Conservation (phyloP, 2,113 vertebrate species). For the Gymnogyps californianus region DNA sequence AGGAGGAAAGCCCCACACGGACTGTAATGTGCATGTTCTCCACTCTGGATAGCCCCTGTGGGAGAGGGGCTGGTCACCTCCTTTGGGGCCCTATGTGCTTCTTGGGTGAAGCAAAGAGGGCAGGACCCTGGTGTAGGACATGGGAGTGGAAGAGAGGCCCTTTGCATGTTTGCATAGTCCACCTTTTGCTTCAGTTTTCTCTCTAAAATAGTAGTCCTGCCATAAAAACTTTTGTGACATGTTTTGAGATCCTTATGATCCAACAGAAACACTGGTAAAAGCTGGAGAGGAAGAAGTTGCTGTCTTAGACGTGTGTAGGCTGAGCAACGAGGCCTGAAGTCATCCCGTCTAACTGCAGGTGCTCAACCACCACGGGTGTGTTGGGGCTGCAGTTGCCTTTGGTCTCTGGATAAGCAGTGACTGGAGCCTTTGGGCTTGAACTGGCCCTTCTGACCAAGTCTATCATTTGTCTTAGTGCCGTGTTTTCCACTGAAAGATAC, state of each 20-base stretch:
- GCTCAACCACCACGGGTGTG: background rate
- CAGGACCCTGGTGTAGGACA: background rate
- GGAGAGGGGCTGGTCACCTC: background rate
- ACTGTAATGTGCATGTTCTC: background rate
- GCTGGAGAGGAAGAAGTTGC: background rate
- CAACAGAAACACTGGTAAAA: background rate
- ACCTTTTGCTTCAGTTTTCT: background rate
- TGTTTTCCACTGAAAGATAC: background rate
- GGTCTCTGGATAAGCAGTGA: background rate
- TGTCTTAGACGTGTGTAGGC: fast-evolving
- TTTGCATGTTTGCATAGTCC: background rate
- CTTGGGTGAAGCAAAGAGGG: background rate
- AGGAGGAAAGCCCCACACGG: fast-evolving
- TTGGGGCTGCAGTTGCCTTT: background rate
- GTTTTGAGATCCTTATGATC: background rate
- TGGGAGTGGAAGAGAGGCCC: background rate
- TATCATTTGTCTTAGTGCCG: background rate
- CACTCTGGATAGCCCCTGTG: background rate
- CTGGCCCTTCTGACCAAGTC: background rate
- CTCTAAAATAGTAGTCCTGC: background rate
- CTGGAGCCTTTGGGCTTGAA: background rate
- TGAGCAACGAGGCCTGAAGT: background rate
- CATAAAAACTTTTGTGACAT: background rate
- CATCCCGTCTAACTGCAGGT: background rate
- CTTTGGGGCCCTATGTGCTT: background rate